Evolutionary conservation across 1,140 invertebrate species (phyloP), one percentile per base, ranked within the genome.

Genomic region (Drosophila persimilis): DNA sequence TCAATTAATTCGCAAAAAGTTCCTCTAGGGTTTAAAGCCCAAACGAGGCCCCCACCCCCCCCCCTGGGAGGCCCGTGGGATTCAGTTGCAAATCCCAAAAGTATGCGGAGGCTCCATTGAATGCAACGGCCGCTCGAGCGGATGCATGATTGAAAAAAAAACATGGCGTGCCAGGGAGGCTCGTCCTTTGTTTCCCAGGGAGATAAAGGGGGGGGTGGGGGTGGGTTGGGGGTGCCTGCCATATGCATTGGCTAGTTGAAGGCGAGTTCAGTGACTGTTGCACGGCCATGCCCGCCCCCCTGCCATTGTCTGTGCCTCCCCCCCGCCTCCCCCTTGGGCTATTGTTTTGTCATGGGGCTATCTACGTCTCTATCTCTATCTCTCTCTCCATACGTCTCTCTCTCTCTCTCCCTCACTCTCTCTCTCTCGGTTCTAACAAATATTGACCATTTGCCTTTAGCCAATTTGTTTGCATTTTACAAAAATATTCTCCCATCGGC

Each of bases 101-200:
- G 80, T 79, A 72, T 76, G 75, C 50, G 54, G 51, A 17, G 54
- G 45, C 52, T 43, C 62, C 69, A 73, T 64, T 64, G 72, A 84
- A 75, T 63, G 75, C 76, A 69, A 57, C 45, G 55, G 73, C 52
- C 59, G 59, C 76, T 84, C 45, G 55, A 74, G 57, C 59, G 70
- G 78, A 84, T 72, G 75, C 80, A 72, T 84, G 80, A 84, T 84
- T 84, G 80, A 84, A 84, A 84, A 84, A 83, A 83, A 83, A 79
- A 17, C 73, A 75, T 69, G 63, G 41, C 56, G 29, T 2, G 0
- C 35, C 11, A 11, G 31, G 56, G 52, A 70, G 56, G 66, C 24
- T 26, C 43, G 52, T 51, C 51, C 73, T 76, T 80, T 75, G 71
- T 73, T 75, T 53, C 44, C 31, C 60, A 64, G 29, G 31, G 45